Conservation (phyloP, 2,113 vertebrate species). For the Isichthys henryi region DNA sequence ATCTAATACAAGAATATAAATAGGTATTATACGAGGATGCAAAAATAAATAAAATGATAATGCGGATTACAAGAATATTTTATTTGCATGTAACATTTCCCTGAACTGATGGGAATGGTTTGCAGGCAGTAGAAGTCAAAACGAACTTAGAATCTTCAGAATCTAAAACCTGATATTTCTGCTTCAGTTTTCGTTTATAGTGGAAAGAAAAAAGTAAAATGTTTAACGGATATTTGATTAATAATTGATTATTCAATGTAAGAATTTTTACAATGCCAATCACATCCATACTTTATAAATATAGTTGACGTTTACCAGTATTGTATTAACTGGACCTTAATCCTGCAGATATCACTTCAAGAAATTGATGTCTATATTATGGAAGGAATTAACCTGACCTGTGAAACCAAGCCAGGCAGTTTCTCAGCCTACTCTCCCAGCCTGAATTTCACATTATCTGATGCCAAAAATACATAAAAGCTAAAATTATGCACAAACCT, state of each 20-base stretch:
- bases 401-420: neutral
- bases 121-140: neutral
- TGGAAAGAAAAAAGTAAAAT: neutral
- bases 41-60: neutral
- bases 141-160: neutral
- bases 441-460: neutral
- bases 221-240: neutral
- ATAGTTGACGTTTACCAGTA: neutral
- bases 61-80: neutral
- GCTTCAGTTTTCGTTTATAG: neutral
- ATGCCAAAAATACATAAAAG: conserved; percentile 1
- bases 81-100: neutral
- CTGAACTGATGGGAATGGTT: neutral
- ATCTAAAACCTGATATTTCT: neutral
- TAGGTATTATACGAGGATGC: neutral
- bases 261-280: neutral
- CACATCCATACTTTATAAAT: neutral
- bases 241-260: neutral
- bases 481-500: neutral
- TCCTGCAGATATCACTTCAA: neutral
- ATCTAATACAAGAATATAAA: neutral
- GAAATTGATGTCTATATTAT: neutral
- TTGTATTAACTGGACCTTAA: neutral
- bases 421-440: neutral
- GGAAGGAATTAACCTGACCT: neutral